Evolutionary conservation across 2,113 vertebrate species (phyloP), one percentile per base, ranked within the genome.

Genomic region (Hyperoodon ampullatus): DNA sequence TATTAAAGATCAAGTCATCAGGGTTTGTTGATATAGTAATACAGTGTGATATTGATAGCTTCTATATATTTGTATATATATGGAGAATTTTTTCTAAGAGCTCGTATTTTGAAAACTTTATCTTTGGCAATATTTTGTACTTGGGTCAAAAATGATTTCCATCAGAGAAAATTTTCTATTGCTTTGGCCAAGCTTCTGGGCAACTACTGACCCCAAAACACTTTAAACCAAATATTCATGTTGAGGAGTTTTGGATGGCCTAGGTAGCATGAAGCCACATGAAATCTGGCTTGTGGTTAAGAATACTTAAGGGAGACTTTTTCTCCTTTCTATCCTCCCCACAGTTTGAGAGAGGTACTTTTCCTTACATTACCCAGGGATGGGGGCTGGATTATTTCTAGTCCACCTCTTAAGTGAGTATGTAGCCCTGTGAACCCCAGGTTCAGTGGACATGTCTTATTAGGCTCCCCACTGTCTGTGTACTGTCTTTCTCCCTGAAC

Each of bases 51-150:
- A 47, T 14, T 70, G 53, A 80, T 53, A 71, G 86, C 35, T 35
- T 86, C 30, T 53, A 50, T 75, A 19, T 63, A 42, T 85, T 53
- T 18, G 28, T 72, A 26, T 70, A 13, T 78, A 70, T 23, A 18
- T 14, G 63, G 21, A 5, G 6, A 2, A n/a, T 53, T 58, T 93
- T 93, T 66, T 47, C 33, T 33, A 72, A 61, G 44, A 86, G 16
- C 8, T 94, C n/a, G 16, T 93, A 82, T 68, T 89, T 88, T 95
- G 28, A 42, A 84, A 91, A 66, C 35, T 33, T 83, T 47, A 30
- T 80, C 60, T 66, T 95, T 78, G 84, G 68, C 30, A 63, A 26
- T 61, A 65, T 88, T 66, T 58, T 68, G 28, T 19, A 70, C 18
- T 23, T 53, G 55, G 8, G 3, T 78, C 65, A 93, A 61, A 68